A percentile compares a stretch with the other conserved stretches of the same genome.
Conservation (phyloP, 2,797 vertebrate species). For the Sebastes baramenuke region DNA sequence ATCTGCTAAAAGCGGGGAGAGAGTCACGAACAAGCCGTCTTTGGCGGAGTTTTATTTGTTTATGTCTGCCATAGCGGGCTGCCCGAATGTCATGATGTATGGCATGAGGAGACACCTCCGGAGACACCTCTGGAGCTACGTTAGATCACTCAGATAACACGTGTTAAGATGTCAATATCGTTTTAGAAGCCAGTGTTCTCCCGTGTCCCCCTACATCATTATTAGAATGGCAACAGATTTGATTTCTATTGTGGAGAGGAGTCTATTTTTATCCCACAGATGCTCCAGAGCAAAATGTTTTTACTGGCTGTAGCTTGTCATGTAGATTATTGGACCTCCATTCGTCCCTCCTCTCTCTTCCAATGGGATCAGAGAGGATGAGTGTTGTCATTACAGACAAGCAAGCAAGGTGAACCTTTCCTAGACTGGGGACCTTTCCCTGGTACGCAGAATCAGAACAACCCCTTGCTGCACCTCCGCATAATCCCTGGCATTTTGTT, state of each 20-base stretch:
- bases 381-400: constrained; percentile 83
- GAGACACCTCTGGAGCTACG: constrained; percentile 14
- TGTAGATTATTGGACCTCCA: constrained; percentile 48
- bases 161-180: constrained; percentile 48
- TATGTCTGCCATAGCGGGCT: constrained; percentile 29
- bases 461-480: constrained; percentile 46
- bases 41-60: constrained; percentile 62
- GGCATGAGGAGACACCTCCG: constrained; percentile 15
- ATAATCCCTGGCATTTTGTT: constrained; percentile 74
- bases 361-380: constrained; percentile 79
- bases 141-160: constrained; percentile 46
- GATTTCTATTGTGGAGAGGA: constrained; percentile 29
- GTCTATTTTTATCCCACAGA: constrained; percentile 19
- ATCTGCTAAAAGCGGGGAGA: constrained; percentile 60
- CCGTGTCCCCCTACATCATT: constrained; percentile 31
- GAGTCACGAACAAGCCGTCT: constrained; percentile 42
- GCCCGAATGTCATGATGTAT: constrained; percentile 39
- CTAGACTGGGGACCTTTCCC: constrained; percentile 87
- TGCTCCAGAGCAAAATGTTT: constrained; percentile 22
- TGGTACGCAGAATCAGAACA: constrained; percentile 61
- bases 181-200: constrained; percentile 44
- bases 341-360: constrained; percentile 70
- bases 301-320: constrained; percentile 43
- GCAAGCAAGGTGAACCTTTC: constrained; percentile 86
- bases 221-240: constrained; percentile 31